Base-by-base conservation (phyloP, 1,140 invertebrate genomes). In the Drosophila neocordata region DNA sequence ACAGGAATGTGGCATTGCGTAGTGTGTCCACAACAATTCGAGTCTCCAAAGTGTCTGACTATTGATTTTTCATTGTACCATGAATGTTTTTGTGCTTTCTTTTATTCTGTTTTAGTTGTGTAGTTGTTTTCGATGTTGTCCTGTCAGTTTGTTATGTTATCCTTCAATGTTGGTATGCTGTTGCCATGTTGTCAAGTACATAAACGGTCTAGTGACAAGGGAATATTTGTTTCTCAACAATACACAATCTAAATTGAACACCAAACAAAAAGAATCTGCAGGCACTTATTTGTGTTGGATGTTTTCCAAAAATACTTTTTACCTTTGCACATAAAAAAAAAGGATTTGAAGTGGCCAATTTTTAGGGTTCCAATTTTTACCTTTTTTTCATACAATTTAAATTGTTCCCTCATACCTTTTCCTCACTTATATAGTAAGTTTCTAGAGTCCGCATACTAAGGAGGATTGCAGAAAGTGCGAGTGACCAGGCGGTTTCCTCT, bases 41-140 rank as follows among this genome's bases (percentile, higher is more conserved):
- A 57, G 41, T 44, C 41, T 44, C 15, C 15, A 44, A 20, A 48
- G 41, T 48, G n/a, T 13, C 24, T 41, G 20, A 53, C 60, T 73
- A 73, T 73, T 73, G 70, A 73, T 73, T 73, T 73, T 73, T 31
- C 70, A 66, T 66, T 73, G 71, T 73, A 22, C 44, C 18, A 6
- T 27, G 55, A 62, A 73, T 70, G 34, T 31, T 31, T 31, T 31
- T 35, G 9, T 35, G 2, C 12, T 12, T 35, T 13, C 7, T 8
- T 15, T 15, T 48, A 1, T 20, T n/a, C 9, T 38, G 12, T 38
- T 11, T 9, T 20, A 11, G 8, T 11, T 6, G 4, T 31, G 2
- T 31, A 6, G 27, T 72, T 64, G 27, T 64, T 52, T n/a, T 18
- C 41, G 1, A 38, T 64, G 68, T 71, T 57, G 51, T 48, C 37